Evolutionary conservation across 2,113 vertebrate genomes (phyloP).

Genomic region (Corythaeola cristata): DNA sequence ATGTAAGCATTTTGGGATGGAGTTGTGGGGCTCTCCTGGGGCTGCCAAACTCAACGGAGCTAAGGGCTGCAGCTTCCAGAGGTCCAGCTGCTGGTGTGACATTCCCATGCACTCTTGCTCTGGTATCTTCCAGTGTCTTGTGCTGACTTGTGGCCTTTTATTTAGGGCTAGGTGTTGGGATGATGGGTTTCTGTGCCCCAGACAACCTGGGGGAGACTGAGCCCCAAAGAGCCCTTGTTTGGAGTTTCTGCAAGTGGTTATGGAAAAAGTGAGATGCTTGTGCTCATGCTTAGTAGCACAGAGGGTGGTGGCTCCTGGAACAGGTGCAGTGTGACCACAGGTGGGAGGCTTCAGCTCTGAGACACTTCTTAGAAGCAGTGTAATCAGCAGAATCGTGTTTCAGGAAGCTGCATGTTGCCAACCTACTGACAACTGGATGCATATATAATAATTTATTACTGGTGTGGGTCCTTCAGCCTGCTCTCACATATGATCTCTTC

Average conservation of each 20-base stretch:
- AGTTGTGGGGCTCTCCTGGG: background rate
- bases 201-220: background rate
- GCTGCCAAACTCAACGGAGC: background rate
- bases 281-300: background rate
- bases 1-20: background rate
- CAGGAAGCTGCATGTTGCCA: background rate
- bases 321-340: background rate
- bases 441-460: background rate
- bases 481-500: fast-evolving
- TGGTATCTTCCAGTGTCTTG: background rate
- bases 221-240: background rate
- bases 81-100: background rate
- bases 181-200: background rate
- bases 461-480: background rate
- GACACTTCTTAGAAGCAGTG: background rate
- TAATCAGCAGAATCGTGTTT: background rate
- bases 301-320: background rate
- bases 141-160: background rate
- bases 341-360: background rate
- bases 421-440: background rate
- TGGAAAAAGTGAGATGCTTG: background rate
- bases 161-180: background rate
- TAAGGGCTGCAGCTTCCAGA: background rate
- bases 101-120: background rate
- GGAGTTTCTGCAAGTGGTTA: background rate